Evolutionary conservation across 1,140 invertebrate genomes (phyloP).

Genomic region (Drosophila watanabei): DNA sequence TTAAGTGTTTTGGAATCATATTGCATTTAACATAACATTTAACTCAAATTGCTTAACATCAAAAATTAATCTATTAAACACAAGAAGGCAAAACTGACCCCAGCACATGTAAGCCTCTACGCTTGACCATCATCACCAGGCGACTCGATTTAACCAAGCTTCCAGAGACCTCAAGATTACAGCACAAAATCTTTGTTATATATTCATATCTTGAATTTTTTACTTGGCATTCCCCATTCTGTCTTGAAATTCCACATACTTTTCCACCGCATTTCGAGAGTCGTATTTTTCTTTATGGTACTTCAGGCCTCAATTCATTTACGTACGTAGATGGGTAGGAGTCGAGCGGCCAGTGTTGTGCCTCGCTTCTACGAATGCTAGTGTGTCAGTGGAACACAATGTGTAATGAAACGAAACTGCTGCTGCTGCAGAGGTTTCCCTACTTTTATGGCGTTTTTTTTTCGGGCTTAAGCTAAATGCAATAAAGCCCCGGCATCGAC

Average conservation of each 20-base stretch:
- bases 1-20: background rate
- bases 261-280: constrained; percentile 14
- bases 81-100: background rate
- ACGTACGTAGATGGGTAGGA: constrained; percentile 28
- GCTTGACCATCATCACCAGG: background rate
- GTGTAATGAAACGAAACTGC: constrained; percentile 66
- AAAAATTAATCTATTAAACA: background rate
- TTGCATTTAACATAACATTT: background rate
- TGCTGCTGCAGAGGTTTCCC: constrained; percentile 42
- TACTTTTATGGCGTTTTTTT: constrained; percentile 33
- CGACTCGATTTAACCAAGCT: background rate
- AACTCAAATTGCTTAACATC: background rate
- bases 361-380: constrained; percentile 23
- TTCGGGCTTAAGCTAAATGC: constrained; percentile 28
- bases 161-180: background rate
- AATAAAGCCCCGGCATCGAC: constrained; percentile 47
- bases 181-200: background rate
- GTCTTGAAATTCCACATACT: background rate
- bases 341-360: constrained; percentile 19
- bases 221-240: constrained; percentile 14
- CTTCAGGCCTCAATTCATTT: constrained; percentile 45
- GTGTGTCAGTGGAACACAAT: constrained; percentile 69
- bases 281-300: constrained; percentile 43
- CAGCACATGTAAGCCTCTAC: no score
- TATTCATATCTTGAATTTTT: background rate